phyloP scores from a whole-genome alignment of 2,797 vertebrate species.

The Erethizon dorsatum region DNA sequence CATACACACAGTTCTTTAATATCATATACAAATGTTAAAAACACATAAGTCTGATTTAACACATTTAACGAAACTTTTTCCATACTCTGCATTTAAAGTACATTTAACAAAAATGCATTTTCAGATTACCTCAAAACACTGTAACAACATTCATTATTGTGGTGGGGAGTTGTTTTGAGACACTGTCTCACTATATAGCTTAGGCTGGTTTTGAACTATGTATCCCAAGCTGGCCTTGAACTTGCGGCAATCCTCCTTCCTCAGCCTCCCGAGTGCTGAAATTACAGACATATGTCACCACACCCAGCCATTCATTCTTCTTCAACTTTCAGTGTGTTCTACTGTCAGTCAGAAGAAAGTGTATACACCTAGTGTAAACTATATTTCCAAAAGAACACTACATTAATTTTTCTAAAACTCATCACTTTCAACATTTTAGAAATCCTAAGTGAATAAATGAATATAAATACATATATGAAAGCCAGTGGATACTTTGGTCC shows the following conservation, averaged over 20 bases:
- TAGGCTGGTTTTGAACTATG: not conserved
- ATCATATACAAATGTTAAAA: conserved; percentile 9
- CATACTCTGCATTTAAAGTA: conserved; percentile 14
- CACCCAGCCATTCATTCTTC: not conserved
- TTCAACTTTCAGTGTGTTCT: conserved; percentile 8
- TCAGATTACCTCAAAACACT: conserved; percentile 6
- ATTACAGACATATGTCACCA: not conserved
- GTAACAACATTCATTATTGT: not conserved
- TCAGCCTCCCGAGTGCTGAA: not conserved
- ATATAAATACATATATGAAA: conserved; percentile 15
- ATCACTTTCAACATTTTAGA: conserved; percentile 19
- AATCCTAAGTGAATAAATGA: conserved; percentile 21
- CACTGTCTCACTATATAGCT: not conserved
- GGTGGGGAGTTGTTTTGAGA: not conserved
- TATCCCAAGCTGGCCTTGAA: not conserved
- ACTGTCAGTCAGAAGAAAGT: not conserved
- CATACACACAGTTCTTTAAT: not conserved
- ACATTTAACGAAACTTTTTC: conserved; percentile 39
- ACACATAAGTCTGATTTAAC: not conserved
- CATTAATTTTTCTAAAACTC: conserved; percentile 36
- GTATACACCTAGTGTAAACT: not conserved
- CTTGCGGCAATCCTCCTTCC: not conserved
- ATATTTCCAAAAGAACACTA: conserved; percentile 36
- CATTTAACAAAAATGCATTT: conserved; percentile 45
- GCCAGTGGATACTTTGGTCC: not conserved